A percentile compares a stretch with the other conserved stretches of the same genome.
These are phyloP conservation scores for Trissolcus basalis DNA, from an alignment of 1,140 invertebrate genomes.

Conservation along the genomic window DNA sequence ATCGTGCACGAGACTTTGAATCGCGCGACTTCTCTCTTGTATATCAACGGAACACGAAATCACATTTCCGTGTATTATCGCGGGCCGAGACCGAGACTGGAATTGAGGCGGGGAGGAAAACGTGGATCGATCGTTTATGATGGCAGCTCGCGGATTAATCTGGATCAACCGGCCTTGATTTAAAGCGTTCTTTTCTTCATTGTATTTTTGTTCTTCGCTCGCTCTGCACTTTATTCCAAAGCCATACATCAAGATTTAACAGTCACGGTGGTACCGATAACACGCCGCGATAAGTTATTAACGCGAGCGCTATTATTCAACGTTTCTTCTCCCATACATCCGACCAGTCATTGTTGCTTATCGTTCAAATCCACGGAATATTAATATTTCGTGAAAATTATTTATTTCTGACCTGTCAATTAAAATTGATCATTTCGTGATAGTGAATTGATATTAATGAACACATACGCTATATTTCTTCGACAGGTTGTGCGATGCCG, in stretches of 20 bases:
- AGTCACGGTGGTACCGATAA: constrained; percentile 44
- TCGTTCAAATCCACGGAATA: constrained; percentile 30
- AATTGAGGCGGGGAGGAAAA: constrained; percentile 18
- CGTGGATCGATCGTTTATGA: constrained; percentile 45
- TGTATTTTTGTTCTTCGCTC: constrained; percentile 16
- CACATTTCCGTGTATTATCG: constrained; percentile 46
- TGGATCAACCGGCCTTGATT: constrained; percentile 51
- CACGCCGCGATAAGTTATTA: constrained; percentile 46
- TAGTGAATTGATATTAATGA: constrained; percentile 29
- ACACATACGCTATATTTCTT: constrained; percentile 16
- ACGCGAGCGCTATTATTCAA: constrained; percentile 38
- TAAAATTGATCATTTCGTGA: constrained; percentile 24
- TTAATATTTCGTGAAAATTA: constrained; percentile 44
- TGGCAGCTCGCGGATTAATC: constrained; percentile 41
- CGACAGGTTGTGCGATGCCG: constrained; percentile 1
- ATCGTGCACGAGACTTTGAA: constrained; percentile 11
- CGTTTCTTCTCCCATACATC: constrained; percentile 9
- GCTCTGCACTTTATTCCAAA: constrained; percentile 25
- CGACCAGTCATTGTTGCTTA: constrained; percentile 40
- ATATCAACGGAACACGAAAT: constrained; percentile 39
- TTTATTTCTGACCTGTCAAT: constrained; percentile 22
- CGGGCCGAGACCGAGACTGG: background rate
- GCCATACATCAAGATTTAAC: constrained; percentile 55
- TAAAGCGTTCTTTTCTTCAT: constrained; percentile 36
- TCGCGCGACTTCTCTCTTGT: constrained; percentile 27